Percentiles rank a stretch among this genome's conserved stretches.
Evolutionary conservation across 2,888 invertebrate species (phyloP).

Genomic region (Harpalus rubripes): DNA sequence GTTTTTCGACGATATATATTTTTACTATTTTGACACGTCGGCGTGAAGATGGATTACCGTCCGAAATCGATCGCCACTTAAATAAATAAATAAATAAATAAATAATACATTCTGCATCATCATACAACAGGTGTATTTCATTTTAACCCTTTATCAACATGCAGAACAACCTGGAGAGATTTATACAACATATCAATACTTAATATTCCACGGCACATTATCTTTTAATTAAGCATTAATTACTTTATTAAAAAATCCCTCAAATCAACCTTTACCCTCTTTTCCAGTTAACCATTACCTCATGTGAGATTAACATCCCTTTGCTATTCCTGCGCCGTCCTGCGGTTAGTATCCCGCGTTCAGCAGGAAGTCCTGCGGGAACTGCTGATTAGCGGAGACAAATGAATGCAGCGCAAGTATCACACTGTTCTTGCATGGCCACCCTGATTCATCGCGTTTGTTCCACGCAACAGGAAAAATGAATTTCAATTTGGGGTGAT

Average conservation of each 20-base stretch:
- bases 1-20: too few relatives aligned
- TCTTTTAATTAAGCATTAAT: too few relatives aligned
- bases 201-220: too few relatives aligned
- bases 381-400: constrained; percentile 9
- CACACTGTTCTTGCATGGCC: not conserved
- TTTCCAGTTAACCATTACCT: not conserved
- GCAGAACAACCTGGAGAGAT: too few relatives aligned
- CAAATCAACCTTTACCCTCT: not conserved
- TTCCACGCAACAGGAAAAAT: constrained; percentile 20
- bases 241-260: not conserved
- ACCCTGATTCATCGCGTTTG: not conserved
- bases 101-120: too few relatives aligned
- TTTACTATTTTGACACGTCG: too few relatives aligned
- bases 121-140: too few relatives aligned
- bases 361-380: constrained; percentile 2
- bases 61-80: too few relatives aligned
- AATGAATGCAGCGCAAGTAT: not conserved
- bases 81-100: too few relatives aligned
- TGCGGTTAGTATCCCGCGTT: not conserved
- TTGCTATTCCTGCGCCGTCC: not conserved
- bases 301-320: not conserved
- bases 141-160: too few relatives aligned
- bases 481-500: constrained; percentile 34
- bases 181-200: too few relatives aligned
- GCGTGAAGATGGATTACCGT: too few relatives aligned